phyloP scores from a whole-genome alignment of 2,797 vertebrate genomes.

The Silurus aristotelis region DNA sequence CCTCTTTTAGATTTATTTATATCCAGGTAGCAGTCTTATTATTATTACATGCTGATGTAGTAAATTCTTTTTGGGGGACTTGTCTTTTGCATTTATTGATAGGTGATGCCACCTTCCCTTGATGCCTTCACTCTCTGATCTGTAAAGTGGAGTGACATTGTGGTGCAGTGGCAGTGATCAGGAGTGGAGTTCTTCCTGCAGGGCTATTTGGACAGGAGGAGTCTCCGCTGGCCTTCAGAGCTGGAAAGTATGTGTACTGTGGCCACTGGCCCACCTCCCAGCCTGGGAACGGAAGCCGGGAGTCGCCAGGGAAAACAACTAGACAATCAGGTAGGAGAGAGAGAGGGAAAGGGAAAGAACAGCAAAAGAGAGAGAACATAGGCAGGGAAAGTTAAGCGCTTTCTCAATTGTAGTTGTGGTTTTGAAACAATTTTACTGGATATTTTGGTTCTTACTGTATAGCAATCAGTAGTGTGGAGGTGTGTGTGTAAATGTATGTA shows the following conservation, averaged over 20 bases:
- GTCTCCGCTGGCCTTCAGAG: conserved; percentile 91
- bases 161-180: conserved; percentile 53
- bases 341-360: conserved; percentile 35
- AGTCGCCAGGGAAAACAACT: conserved; percentile 98
- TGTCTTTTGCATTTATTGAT: background rate
- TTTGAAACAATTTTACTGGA: conserved; percentile 39
- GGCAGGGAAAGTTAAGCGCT: conserved; percentile 42
- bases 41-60: background rate
- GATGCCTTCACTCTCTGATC: background rate
- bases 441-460: conserved; percentile 32
- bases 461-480: conserved; percentile 63
- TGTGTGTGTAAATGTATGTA: conserved; percentile 41
- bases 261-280: conserved; percentile 92
- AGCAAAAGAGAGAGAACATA: conserved; percentile 38
- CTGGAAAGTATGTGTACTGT: conserved; percentile 98
- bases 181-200: conserved; percentile 93
- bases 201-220: conserved; percentile 91
- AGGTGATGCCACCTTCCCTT: background rate
- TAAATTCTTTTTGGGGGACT: background rate
- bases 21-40: background rate
- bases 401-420: conserved; percentile 37
- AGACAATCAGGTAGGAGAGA: conserved; percentile 94
- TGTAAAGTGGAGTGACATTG: conserved; percentile 5
- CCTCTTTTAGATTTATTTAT: too few relatives aligned
- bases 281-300: conserved; percentile 98